Evolutionary conservation across 1,140 invertebrate species (phyloP).

Genomic region (Schlechtendalia chinensis): DNA sequence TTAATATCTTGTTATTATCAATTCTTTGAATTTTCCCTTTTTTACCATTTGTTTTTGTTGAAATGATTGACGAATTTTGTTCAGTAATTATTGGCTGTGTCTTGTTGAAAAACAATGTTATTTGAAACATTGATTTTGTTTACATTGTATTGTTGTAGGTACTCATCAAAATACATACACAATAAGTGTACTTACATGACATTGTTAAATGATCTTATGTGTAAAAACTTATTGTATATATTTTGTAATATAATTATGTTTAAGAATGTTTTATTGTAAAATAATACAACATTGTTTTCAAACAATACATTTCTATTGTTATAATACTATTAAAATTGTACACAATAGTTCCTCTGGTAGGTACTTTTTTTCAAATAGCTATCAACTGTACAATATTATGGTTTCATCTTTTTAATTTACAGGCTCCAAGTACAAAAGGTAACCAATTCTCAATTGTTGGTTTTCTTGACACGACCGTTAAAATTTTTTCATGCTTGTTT

Average conservation of each 20-base stretch:
- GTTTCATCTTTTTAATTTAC: too few relatives aligned
- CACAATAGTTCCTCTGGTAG: background rate
- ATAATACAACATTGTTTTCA: background rate
- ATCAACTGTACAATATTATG: too few relatives aligned
- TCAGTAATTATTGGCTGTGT: conserved; percentile 42
- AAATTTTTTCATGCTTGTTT: too few relatives aligned
- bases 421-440: too few relatives aligned
- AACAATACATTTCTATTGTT: background rate
- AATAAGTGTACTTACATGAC: background rate
- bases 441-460: too few relatives aligned
- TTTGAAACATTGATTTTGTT: conserved; percentile 11
- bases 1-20: background rate
- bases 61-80: conserved; percentile 15
- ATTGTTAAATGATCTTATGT: conserved; percentile 3
- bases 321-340: background rate
- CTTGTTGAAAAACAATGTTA: conserved; percentile 7
- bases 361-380: too few relatives aligned
- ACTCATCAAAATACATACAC: background rate
- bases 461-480: too few relatives aligned
- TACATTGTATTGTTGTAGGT: background rate
- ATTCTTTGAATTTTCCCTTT: background rate
- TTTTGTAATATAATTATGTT: background rate
- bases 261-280: background rate
- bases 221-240: background rate
- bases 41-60: conserved; percentile 4